phyloP scores from a whole-genome alignment of 2,113 vertebrate species.

The Centropus unirufus region DNA sequence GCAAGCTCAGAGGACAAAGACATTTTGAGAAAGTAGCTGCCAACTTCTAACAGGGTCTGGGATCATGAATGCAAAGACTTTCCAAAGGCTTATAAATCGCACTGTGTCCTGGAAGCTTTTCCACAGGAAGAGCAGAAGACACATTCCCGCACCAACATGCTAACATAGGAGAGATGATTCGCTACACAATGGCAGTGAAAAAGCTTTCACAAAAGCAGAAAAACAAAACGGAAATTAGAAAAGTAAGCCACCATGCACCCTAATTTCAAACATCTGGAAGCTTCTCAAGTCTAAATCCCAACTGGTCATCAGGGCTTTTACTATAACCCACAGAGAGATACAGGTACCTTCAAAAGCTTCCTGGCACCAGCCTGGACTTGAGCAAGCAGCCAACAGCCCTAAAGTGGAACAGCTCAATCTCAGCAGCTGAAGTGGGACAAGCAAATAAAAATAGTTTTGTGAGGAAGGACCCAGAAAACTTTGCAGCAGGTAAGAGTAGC shows the following conservation, averaged over 20 bases:
- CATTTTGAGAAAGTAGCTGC: not conserved
- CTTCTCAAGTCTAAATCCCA: not conserved
- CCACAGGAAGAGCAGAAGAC: conserved; percentile 3
- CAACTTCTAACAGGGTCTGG: conserved; percentile 14
- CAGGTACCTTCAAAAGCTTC: not conserved
- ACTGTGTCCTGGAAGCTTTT: not conserved
- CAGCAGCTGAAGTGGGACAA: not conserved
- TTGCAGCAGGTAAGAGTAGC: not conserved
- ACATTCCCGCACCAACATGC: not conserved
- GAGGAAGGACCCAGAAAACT: not conserved
- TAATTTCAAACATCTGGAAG: not conserved
- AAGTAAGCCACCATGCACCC: not conserved
- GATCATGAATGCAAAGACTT: not conserved
- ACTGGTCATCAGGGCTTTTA: not conserved
- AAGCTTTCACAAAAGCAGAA: not conserved
- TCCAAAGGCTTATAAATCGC: not conserved
- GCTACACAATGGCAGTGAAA: not conserved
- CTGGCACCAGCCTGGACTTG: not conserved
- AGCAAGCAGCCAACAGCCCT: not conserved
- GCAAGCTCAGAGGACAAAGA: not conserved
- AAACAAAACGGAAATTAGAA: not conserved
- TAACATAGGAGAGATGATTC: not conserved
- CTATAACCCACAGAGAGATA: not conserved
- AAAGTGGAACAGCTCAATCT: accelerated
- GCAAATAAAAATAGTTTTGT: not conserved